Percentiles rank a stretch among this genome's conserved stretches.
These are phyloP conservation scores for Bombyx huttoni DNA, from an alignment of 2,888 invertebrate species.

Conservation along the genomic window DNA sequence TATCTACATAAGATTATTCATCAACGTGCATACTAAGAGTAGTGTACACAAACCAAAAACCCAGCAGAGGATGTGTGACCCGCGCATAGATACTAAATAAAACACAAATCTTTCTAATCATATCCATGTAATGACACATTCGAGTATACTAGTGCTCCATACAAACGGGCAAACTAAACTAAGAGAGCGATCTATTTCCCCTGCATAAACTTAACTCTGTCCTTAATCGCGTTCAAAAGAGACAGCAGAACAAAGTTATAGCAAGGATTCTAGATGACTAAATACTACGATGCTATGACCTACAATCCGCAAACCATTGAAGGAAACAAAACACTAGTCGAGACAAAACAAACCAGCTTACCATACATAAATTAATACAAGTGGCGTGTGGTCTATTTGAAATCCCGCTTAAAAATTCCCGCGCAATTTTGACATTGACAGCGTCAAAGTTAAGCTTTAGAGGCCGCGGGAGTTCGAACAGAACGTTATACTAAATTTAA, in stretches of 20 bases:
- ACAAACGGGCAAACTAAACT: conserved; percentile 54
- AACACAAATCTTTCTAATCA: conserved; percentile 67
- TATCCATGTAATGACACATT: conserved; percentile 68
- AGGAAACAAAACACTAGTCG: conserved; percentile 1
- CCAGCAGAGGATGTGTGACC: conserved; percentile 33
- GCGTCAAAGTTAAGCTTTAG: background rate
- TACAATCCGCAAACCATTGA: conserved; percentile 2
- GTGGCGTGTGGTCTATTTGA: background rate
- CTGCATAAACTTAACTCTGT: background rate
- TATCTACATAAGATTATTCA: conserved; percentile 24
- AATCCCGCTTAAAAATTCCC: conserved; percentile 13
- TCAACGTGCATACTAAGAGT: conserved; percentile 29
- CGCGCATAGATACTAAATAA: conserved; percentile 56
- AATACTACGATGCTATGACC: background rate
- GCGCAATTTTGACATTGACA: background rate
- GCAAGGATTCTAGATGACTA: background rate
- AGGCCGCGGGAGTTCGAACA: conserved; percentile 9
- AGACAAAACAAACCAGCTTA: background rate
- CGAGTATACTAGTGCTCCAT: conserved; percentile 60
- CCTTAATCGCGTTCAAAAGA: background rate
- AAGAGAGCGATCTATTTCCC: background rate
- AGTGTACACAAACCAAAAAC: conserved; percentile 25
- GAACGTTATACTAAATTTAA: conserved; percentile 20
- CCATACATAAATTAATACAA: background rate
- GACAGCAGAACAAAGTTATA: background rate